Percentiles rank a stretch among this genome's conserved stretches.
phyloP scores from a whole-genome alignment of 2,888 invertebrate genomes.

The Branchellion lobata region DNA sequence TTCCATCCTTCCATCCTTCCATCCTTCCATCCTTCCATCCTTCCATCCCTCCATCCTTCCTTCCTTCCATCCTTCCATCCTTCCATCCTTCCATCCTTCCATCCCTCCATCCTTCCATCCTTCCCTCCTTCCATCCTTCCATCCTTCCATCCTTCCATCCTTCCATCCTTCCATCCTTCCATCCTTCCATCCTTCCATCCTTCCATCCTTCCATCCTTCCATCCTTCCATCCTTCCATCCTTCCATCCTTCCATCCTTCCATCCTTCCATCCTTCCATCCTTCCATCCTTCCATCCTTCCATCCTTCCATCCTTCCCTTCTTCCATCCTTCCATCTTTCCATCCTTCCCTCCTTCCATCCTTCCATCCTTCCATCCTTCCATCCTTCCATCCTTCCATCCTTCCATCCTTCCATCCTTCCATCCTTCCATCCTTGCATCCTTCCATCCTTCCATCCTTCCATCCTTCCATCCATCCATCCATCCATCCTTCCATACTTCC shows the following conservation, averaged over 20 bases:
- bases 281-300: background rate
- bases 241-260: background rate
- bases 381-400: conserved; percentile 43
- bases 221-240: background rate
- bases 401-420: conserved; percentile 52
- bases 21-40: background rate
- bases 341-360: too few relatives aligned
- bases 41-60: background rate
- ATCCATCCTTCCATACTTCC: conserved; percentile 51
- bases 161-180: background rate
- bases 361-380: too few relatives aligned
- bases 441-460: conserved; percentile 47
- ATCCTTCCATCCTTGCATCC: conserved; percentile 7
- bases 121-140: conserved; percentile 1
- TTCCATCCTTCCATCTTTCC: background rate
- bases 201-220: background rate
- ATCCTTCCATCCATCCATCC: conserved; percentile 49
- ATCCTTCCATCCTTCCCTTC: background rate
- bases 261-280: background rate
- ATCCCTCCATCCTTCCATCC: too few relatives aligned
- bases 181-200: background rate
- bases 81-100: background rate
- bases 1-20: background rate
- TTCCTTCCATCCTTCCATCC: background rate
- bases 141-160: conserved; percentile 8